Percentiles rank a stretch among this genome's conserved stretches.
phyloP scores from a whole-genome alignment of 2,888 invertebrate genomes.

The Pollenia amentaria region DNA sequence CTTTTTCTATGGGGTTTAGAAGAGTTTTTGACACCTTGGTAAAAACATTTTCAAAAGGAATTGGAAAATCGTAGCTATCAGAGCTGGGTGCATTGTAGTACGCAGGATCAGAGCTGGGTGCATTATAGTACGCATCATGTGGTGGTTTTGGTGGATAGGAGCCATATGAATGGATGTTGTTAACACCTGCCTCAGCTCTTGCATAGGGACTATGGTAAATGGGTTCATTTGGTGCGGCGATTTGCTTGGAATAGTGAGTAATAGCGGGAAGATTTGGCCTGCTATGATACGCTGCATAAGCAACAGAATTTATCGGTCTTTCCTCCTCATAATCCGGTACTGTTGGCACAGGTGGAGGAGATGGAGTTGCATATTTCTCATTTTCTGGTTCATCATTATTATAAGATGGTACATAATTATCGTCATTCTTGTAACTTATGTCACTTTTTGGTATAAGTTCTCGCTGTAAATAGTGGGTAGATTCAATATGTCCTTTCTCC shows the following conservation, averaged over 20 bases:
- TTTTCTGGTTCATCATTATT: not conserved
- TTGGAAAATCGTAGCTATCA: conserved; percentile 27
- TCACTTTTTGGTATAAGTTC: conserved; percentile 74
- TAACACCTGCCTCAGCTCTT: not conserved
- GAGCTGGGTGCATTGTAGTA: not conserved
- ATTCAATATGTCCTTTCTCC: conserved; percentile 77
- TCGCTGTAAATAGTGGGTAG: conserved; percentile 78
- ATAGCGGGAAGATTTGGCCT: not conserved
- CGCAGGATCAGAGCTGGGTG: not conserved
- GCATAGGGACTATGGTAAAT: conserved; percentile 21
- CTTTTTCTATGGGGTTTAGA: not conserved
- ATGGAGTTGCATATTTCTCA: conserved; percentile 50
- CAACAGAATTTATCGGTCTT: not conserved
- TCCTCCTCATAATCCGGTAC: not conserved
- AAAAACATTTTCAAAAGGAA: conserved; percentile 38
- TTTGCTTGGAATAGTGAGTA: not conserved
- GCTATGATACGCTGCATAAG: not conserved
- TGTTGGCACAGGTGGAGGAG: not conserved
- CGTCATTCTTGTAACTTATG: not conserved
- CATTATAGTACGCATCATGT: not conserved
- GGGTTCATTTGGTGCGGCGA: not conserved
- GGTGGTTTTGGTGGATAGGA: conserved; percentile 1
- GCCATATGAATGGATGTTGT: not conserved
- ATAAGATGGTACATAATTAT: conserved; percentile 9
- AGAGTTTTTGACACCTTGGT: conserved; percentile 15